Evolutionary conservation across 2,113 vertebrate species (phyloP), one percentile per base, ranked within the genome.

Genomic region (Myotis brandtii): DNA sequence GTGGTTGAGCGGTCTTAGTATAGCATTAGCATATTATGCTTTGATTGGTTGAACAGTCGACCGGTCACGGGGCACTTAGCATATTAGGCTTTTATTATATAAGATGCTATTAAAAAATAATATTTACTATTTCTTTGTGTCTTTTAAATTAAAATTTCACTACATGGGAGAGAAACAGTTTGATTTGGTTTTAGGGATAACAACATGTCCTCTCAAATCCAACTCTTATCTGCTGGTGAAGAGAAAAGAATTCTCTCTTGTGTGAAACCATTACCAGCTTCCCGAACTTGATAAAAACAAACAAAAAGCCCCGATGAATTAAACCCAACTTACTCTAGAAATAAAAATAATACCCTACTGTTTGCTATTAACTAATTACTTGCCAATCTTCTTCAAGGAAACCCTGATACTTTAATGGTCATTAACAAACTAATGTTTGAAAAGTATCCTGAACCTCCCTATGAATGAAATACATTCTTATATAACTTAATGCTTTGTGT

Each of bases 101-200:
- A 10, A 46, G 46, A 54, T 66, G 23, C 10, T 91, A 92, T 95
- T 10, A 62, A 91, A 91, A 89, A 27, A n/a, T 46, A 37, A 52
- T 46, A 75, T 23, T 54, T 72, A 69, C 25, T 67, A 70, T 85
- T 81, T 50, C 14, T 4, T 67, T 25, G 11, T 59, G 20, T 87
- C 16, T 25, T 85, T 89, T 3, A 17, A 95, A 54, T 93, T 13
- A 75, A 88, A 94, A 93, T 46, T 5, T 94, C 25, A 59, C 37
- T 72, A 84, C 87, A 52, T 80, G 18, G 30, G 34, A 62, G 32
- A 34, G 32, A 54, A 92, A 66, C 3, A 52, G 30, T 64, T 86
- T 48, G 32, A 48, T 75, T 92, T 88, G 75, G 17, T 50, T 70
- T 67, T 88, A 89, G 30, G 32, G 21, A 18, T 23, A 80, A 91